These are phyloP conservation scores for Pheosia tremula DNA, from an alignment of 2,888 invertebrate genomes.

Conservation along the genomic window DNA sequence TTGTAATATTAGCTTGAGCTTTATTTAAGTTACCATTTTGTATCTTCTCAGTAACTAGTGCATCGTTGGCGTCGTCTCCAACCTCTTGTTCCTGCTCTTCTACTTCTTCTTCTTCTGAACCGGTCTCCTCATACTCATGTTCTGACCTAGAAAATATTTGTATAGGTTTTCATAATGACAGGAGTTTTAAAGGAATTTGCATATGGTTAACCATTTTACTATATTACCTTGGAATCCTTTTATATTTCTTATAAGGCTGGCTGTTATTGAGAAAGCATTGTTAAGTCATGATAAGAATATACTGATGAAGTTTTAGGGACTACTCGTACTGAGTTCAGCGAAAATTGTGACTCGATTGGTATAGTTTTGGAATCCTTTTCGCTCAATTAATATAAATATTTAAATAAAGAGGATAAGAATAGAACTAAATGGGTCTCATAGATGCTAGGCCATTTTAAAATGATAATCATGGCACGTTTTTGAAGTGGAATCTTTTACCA, in stretches of 20 bases:
- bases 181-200: background rate
- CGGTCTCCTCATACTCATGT: slow-evolving; percentile 87
- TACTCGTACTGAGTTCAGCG: too few species aligned
- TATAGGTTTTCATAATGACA: background rate
- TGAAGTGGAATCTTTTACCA: too few species aligned
- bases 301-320: too few species aligned
- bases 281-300: background rate
- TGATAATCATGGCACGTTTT: too few species aligned
- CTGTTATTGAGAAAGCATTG: slow-evolving; percentile 43
- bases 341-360: too few species aligned
- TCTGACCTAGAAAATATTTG: slow-evolving; percentile 80
- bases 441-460: too few species aligned
- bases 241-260: slow-evolving; percentile 74
- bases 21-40: slow-evolving; percentile 68
- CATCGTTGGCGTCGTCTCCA: slow-evolving; percentile 80
- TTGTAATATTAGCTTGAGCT: background rate
- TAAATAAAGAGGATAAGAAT: too few species aligned
- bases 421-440: too few species aligned
- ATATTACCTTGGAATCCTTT: slow-evolving; percentile 74
- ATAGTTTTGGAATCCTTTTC: too few species aligned
- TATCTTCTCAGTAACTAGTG: slow-evolving; percentile 64
- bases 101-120: slow-evolving; percentile 89
- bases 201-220: background rate
- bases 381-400: too few species aligned
- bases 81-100: slow-evolving; percentile 88